These are phyloP conservation scores for Delichon dasypus DNA, from an alignment of 2,797 vertebrate genomes.

Conservation along the genomic window DNA sequence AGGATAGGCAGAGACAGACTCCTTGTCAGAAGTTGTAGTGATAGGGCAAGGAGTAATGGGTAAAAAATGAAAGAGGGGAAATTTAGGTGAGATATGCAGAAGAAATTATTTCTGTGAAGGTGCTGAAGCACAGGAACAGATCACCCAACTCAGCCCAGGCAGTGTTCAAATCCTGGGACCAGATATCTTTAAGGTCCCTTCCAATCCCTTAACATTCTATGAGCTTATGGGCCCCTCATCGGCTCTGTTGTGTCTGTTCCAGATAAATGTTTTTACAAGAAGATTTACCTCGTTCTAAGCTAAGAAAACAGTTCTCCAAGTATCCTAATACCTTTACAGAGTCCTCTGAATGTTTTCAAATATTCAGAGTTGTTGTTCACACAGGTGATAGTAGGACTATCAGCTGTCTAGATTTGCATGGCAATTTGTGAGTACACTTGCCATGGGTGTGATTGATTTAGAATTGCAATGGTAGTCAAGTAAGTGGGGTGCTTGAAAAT, in stretches of 20 bases:
- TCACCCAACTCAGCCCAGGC: background rate
- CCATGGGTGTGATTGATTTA: background rate
- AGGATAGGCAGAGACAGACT: background rate
- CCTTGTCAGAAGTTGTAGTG: background rate
- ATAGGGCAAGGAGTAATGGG: fast-evolving
- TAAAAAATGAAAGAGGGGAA: background rate
- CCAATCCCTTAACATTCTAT: background rate
- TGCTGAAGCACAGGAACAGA: background rate
- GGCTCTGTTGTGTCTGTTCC: background rate
- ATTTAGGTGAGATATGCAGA: background rate
- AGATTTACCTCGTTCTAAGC: background rate
- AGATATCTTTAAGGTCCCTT: background rate
- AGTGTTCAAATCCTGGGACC: background rate
- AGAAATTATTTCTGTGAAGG: background rate
- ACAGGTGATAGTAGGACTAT: background rate
- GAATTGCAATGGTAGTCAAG: background rate
- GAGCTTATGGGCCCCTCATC: fast-evolving
- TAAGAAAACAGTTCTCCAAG: background rate
- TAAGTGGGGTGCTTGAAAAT: background rate
- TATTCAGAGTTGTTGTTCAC: background rate
- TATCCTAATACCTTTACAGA: background rate
- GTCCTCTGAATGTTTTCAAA: background rate
- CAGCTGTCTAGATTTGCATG: background rate
- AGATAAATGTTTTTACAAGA: background rate
- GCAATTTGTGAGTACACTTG: background rate